Conservation (phyloP, 2,888 invertebrate genomes). For the Leptopilina syphax region DNA sequence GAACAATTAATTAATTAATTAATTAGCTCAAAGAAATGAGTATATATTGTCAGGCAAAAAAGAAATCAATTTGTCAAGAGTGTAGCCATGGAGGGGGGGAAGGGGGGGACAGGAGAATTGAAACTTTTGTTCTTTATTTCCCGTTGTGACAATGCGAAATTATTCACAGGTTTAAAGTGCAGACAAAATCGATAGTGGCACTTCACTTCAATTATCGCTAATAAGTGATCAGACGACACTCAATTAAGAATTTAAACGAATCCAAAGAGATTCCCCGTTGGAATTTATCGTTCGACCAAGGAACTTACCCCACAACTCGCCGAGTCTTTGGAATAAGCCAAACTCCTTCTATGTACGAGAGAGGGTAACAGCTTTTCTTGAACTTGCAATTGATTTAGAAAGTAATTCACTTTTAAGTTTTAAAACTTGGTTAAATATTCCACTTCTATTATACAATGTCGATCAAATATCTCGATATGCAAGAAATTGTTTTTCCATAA, state of each 20-base stretch:
- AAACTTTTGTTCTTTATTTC: slow-evolving; percentile 25
- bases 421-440: slow-evolving; percentile 31
- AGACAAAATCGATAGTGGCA: slow-evolving; percentile 40
- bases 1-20: slow-evolving; percentile 16
- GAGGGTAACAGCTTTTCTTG: slow-evolving; percentile 16
- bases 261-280: slow-evolving; percentile 21
- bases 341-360: neutral
- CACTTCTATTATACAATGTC: neutral
- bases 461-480: neutral
- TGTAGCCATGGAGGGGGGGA: neutral
- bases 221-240: slow-evolving; percentile 34
- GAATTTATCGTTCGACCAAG: slow-evolving; percentile 30
- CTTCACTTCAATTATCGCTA: slow-evolving; percentile 35
- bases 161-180: slow-evolving; percentile 35
- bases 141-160: slow-evolving; percentile 1
- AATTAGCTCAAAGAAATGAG: slow-evolving; percentile 7
- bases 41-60: neutral
- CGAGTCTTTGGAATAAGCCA: slow-evolving; percentile 13
- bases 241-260: slow-evolving; percentile 40
- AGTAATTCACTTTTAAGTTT: slow-evolving; percentile 33
- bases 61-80: slow-evolving; percentile 24
- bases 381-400: slow-evolving; percentile 35
- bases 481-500: slow-evolving; percentile 1
- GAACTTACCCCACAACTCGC: slow-evolving; percentile 12
- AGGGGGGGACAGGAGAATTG: too few species aligned